Percentiles rank a stretch among this genome's conserved stretches.
phyloP scores from a whole-genome alignment of 53 echinoderm and acorn worm genomes.

The Zoroaster sp. region DNA sequence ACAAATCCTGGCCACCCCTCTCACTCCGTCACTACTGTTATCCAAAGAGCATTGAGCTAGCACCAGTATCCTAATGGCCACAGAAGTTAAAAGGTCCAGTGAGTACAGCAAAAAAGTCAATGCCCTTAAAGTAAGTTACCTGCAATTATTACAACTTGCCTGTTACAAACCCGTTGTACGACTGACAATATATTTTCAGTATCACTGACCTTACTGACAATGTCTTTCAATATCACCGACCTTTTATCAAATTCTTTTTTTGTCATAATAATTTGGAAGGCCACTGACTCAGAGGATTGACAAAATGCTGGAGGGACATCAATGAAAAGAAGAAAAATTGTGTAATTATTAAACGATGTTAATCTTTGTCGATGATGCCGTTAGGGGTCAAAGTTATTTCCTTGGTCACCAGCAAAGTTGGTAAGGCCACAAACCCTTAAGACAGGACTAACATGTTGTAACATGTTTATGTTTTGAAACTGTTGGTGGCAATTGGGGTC shows the following conservation, averaged over 20 bases:
- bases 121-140: background rate
- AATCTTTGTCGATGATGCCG: background rate
- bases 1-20: too few relatives aligned
- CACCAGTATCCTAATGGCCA: too few relatives aligned
- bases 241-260: background rate
- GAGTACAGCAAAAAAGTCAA: background rate
- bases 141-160: too few relatives aligned
- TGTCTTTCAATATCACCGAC: background rate
- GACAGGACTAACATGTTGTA: background rate
- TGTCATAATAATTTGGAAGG: background rate
- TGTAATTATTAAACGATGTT: background rate
- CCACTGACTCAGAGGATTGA: background rate
- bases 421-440: too few relatives aligned
- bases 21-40: too few relatives aligned
- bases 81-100: background rate
- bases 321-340: background rate
- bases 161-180: too few relatives aligned
- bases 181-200: background rate
- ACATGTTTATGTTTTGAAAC: background rate
- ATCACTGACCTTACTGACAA: background rate
- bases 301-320: background rate
- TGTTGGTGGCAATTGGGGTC: background rate
- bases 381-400: background rate
- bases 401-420: background rate
- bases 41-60: too few relatives aligned